Base-by-base conservation (phyloP, 2,888 invertebrate species). In the Hemaris fuciformis region DNA sequence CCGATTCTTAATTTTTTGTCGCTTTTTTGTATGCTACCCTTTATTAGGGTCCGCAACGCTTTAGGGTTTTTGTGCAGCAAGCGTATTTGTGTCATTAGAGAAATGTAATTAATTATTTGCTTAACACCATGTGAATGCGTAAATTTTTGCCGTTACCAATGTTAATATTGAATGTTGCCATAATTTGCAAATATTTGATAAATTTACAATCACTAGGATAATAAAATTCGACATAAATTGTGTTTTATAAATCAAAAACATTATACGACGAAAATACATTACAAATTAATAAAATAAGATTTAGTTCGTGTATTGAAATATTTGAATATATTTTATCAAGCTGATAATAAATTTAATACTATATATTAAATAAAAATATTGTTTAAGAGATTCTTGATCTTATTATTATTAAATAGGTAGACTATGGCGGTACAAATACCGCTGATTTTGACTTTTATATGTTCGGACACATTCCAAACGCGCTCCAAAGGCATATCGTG, bases 1-100 rank as follows among this genome's bases (percentile, higher is more conserved):
- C 89, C 88, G 90, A 92, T 90, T 91, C 88, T 88, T 88, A 91
- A 89, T 90, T 91, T 90, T 91, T 90, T 89, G 85, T 87, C 77
- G 85, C 83, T 84, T 88, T 85, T 88, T 90, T 89, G 79, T 76
- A 73, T 70, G 66, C 73, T 76, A 85, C 87, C 89, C 87, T 87
- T 89, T 87, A 87, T 87, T 87, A 85, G 83, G 85, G 86, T 77
- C 82, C 81, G 81, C 81, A 84, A 84, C 85, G 91, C 89, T 90
- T 88, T 82, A 88, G 89, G 90, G 89, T 83, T 87, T 87, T 91
- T 91, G 86, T 89, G 84, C 85, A 85, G 83, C 82, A 76, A 77
- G 73, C 82, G 80, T 80, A 82, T 83, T 81, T 59, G 59, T 62
- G 56, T 62, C 59, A 62, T 62, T 62, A 62, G 59, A 46, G 41